A percentile compares a stretch with the other conserved stretches of the same genome.
Evolutionary conservation across 2,888 invertebrate genomes (phyloP).

Genomic region (Mythimna pallens): DNA sequence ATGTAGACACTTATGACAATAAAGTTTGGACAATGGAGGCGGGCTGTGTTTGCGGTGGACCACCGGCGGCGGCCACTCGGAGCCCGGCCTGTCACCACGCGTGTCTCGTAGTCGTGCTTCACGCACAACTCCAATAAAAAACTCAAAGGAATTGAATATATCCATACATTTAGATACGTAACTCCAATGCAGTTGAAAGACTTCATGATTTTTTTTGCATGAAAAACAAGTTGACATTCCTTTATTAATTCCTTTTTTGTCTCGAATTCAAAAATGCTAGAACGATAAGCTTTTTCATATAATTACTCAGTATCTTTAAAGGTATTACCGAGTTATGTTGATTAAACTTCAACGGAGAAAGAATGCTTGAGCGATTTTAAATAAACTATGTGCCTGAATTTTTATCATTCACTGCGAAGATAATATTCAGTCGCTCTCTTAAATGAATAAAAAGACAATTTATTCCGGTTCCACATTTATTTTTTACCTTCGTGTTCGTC

Average conservation of each 20-base stretch:
- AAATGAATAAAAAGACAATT: slow-evolving; percentile 44
- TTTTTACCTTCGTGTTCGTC: slow-evolving; percentile 40
- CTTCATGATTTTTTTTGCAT: slow-evolving; percentile 22
- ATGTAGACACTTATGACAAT: slow-evolving; percentile 77
- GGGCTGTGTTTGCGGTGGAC: slow-evolving; percentile 83
- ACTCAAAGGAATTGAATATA: slow-evolving; percentile 23
- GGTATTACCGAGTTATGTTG: slow-evolving; percentile 57
- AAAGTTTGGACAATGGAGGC: slow-evolving; percentile 83
- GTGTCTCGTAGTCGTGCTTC: slow-evolving; percentile 41
- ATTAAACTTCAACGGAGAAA: slow-evolving; percentile 45
- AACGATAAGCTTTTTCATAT: slow-evolving; percentile 21
- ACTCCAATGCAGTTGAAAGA: neutral
- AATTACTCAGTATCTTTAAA: slow-evolving; percentile 40
- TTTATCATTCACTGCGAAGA: slow-evolving; percentile 40
- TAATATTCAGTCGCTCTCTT: slow-evolving; percentile 41
- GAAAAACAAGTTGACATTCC: slow-evolving; percentile 5
- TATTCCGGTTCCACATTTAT: slow-evolving; percentile 47
- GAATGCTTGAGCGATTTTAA: slow-evolving; percentile 42
- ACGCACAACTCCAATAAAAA: slow-evolving; percentile 38
- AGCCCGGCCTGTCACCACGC: slow-evolving; percentile 63
- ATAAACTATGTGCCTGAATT: slow-evolving; percentile 37
- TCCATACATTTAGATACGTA: slow-evolving; percentile 10
- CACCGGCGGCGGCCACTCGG: slow-evolving; percentile 77
- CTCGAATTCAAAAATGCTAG: slow-evolving; percentile 16
- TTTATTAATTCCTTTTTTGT: slow-evolving; percentile 1